Evolutionary conservation across 2,797 vertebrate genomes (phyloP).

Genomic region (Arnoldichthys spilopterus): DNA sequence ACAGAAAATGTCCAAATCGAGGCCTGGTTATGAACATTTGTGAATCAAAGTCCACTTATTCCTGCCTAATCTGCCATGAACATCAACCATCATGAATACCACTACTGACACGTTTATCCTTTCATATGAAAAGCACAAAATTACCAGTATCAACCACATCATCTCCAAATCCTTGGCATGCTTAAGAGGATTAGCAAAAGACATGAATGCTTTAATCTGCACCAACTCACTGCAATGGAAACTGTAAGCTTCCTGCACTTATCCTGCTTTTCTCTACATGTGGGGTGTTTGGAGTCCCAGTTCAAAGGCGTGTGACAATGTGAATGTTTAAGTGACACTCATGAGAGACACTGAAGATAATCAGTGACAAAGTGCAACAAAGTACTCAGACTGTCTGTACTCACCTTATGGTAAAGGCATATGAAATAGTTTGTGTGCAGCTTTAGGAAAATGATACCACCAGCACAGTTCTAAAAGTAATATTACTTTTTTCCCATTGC

Average conservation of each 20-base stretch:
- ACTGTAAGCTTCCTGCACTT: background rate
- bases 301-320: background rate
- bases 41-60: background rate
- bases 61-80: slow-evolving; percentile 7
- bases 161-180: slow-evolving; percentile 9
- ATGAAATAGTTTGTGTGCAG: background rate
- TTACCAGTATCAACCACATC: background rate
- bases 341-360: background rate
- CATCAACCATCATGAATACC: background rate
- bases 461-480: background rate
- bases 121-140: background rate
- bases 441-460: background rate
- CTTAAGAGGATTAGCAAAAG: slow-evolving; percentile 22
- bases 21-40: background rate
- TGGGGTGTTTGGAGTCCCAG: background rate
- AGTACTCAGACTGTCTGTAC: background rate
- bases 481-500: no score
- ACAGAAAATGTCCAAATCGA: background rate
- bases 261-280: slow-evolving; percentile 2
- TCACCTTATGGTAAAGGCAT: background rate
- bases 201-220: background rate
- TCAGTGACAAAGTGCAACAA: background rate
- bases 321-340: background rate
- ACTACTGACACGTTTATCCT: background rate
- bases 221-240: background rate